Evolutionary conservation across 1,140 invertebrate species (phyloP), one percentile per base, ranked within the genome.

Genomic region (Cataglyphis hispanica): DNA sequence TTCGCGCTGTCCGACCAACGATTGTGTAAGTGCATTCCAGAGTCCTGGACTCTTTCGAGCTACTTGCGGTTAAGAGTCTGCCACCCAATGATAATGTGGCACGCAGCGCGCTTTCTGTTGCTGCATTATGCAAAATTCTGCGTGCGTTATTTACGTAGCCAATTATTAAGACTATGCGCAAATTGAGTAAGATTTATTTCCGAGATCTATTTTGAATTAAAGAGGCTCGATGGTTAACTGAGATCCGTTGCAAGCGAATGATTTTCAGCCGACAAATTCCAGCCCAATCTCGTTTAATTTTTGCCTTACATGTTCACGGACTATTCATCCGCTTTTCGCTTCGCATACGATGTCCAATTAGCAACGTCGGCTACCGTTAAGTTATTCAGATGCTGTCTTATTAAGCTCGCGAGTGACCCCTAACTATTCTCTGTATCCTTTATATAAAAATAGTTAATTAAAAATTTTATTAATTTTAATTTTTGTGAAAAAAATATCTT

Each of bases 1-100:
- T 87, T 77, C 60, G 22, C 46, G 46, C 53, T 27, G 40, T 19
- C 22, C 16, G 64, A 27, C 11, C 64, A 43, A 53, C 78, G 53
- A 87, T 85, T 87, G 67, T 87, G 81, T 46, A 87, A 89, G 53
- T 43, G 46, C 81, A 87, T 89, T 85, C 74, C 40, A 50, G 63
- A 16, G 60, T 69, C 37, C 50, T 72, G 25, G 6, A 58, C 77
- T 70, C 34, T 40, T 43, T 60, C 25, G 67, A 83, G 53, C 69
- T 37, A 83, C 27, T 34, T 70, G 56, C 78, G 78, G 66, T 72
- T 63, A 40, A 22, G 31, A 63, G 56, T 43, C 43, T 37, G 34
- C 60, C 61, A 46, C 19, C 27, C 37, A 25, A 27, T 34, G 8
- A 37, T 16, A n/a, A 66, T 46, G 13, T 5, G 22, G 40, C 19